A percentile compares a stretch with the other conserved stretches of the same genome.
Evolutionary conservation across 1,140 invertebrate genomes (phyloP).

Genomic region (Brachionus angularis): DNA sequence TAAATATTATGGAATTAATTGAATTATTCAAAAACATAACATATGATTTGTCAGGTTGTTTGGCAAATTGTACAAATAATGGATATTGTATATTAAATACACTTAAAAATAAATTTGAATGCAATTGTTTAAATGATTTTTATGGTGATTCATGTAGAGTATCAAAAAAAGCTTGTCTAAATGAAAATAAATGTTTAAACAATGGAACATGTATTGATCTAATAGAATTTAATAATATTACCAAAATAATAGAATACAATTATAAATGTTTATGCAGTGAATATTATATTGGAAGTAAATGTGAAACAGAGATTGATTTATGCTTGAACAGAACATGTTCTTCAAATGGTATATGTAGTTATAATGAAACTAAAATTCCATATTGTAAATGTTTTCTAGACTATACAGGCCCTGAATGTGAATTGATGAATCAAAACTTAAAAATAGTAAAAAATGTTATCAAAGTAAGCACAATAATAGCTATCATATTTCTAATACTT

Average conservation of each 20-base stretch:
- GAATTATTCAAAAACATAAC: neutral
- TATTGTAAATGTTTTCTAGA: constrained; percentile 7
- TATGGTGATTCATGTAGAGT: neutral
- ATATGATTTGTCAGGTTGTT: constrained; percentile 20
- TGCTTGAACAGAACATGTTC: constrained; percentile 22
- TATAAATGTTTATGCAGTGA: constrained; percentile 8
- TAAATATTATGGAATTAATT: too few relatives aligned
- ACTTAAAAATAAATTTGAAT: constrained; percentile 1
- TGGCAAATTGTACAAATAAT: constrained; percentile 27
- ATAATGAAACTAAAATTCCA: neutral
- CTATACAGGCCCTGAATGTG: constrained; percentile 10
- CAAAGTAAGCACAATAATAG: constrained; percentile 16
- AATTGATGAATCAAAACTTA: neutral
- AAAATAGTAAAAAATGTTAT: neutral
- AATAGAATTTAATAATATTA: neutral
- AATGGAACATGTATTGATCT: neutral
- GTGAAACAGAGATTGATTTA: constrained; percentile 9
- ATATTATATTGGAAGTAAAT: neutral
- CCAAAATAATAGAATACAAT: neutral
- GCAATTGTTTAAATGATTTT: neutral
- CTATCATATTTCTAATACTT: neutral
- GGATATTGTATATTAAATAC: constrained; percentile 7
- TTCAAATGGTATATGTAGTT: constrained; percentile 21
- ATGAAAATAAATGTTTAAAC: neutral
- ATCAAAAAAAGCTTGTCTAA: neutral